Conservation (phyloP, 2,113 vertebrate genomes). For the Daubentonia madagascariensis region DNA sequence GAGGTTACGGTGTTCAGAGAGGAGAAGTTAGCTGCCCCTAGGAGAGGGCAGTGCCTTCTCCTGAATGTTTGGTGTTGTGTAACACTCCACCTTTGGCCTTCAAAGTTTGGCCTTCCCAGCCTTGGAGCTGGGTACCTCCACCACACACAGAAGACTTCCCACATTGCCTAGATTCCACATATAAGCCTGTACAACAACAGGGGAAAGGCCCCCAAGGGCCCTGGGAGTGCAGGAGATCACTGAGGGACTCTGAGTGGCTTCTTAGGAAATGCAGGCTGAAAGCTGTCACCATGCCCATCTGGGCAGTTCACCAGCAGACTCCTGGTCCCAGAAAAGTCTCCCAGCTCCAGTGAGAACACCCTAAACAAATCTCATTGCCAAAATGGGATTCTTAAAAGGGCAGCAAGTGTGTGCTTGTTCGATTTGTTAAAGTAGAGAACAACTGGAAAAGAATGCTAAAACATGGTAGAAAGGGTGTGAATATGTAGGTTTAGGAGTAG, state of each 20-base stretch:
- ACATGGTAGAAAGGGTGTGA: not conserved
- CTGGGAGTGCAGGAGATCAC: not conserved
- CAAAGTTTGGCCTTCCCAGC: not conserved
- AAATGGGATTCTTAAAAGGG: not conserved
- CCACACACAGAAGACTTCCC: not conserved
- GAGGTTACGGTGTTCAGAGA: not conserved
- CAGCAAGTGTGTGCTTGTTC: not conserved
- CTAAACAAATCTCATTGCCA: not conserved
- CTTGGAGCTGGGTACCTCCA: not conserved
- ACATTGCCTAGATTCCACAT: not conserved
- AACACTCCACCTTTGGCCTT: not conserved
- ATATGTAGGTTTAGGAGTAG: not conserved
- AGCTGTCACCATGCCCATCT: not conserved
- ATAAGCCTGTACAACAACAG: not conserved
- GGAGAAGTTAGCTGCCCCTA: not conserved
- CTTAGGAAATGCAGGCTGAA: not conserved
- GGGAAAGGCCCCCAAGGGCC: not conserved
- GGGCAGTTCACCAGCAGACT: not conserved
- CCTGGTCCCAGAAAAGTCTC: not conserved
- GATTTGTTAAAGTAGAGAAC: conserved; percentile 28
- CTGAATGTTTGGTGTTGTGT: not conserved
- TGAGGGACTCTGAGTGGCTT: not conserved
- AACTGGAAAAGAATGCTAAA: not conserved
- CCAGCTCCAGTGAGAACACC: not conserved
- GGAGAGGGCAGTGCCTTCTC: not conserved